phyloP scores from a whole-genome alignment of 2,888 invertebrate species.

The Parnassius mnemosyne region DNA sequence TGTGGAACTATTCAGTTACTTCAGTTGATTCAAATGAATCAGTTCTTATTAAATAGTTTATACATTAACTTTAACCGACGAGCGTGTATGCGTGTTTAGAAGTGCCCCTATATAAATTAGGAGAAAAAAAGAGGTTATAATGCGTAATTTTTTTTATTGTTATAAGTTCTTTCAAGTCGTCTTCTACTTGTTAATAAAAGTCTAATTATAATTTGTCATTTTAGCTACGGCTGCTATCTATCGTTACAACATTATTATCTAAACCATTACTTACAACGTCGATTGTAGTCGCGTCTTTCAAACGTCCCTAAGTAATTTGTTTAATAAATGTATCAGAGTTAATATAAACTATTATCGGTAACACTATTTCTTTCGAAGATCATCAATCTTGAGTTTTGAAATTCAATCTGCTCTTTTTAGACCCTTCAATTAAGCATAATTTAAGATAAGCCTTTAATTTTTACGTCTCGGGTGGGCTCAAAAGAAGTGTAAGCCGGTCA shows the following conservation, averaged over 20 bases:
- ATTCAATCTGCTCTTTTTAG: conserved; percentile 72
- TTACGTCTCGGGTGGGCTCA: conserved; percentile 72
- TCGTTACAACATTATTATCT: conserved; percentile 1
- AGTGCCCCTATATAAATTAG: too few species aligned
- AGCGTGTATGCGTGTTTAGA: too few species aligned
- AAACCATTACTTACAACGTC: conserved; percentile 18
- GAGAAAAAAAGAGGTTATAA: too few species aligned
- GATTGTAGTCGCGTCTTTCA: conserved; percentile 22
- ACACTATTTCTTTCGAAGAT: conserved; percentile 52
- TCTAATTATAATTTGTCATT: neutral
- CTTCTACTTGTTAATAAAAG: too few species aligned
- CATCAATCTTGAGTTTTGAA: conserved; percentile 72
- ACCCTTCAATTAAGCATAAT: conserved; percentile 78
- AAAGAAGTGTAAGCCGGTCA: conserved; percentile 70
- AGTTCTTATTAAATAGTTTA: too few species aligned
- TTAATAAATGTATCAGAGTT: conserved; percentile 50
- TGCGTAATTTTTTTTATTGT: too few species aligned
- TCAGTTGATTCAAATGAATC: too few species aligned
- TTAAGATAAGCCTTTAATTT: conserved; percentile 78
- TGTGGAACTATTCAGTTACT: too few species aligned
- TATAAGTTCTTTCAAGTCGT: too few species aligned
- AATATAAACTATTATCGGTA: conserved; percentile 48
- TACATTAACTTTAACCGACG: too few species aligned
- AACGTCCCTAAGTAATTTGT: conserved; percentile 44
- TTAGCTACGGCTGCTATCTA: neutral